Conservation (phyloP, 2,113 vertebrate species). For the Chrysochloris asiatica region DNA sequence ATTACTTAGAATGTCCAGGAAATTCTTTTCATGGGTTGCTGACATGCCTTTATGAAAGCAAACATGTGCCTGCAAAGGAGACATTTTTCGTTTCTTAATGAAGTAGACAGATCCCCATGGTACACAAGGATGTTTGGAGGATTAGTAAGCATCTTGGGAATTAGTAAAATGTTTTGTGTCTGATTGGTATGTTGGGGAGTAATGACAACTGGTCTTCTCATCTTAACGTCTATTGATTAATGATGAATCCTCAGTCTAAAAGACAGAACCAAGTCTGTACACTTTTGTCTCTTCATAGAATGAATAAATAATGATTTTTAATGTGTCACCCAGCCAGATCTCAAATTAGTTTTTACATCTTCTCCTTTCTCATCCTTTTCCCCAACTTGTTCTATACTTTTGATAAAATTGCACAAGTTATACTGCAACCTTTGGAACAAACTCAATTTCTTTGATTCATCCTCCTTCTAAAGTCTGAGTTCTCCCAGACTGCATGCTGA, state of each 20-base stretch:
- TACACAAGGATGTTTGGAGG: background rate
- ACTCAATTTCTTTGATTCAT: background rate
- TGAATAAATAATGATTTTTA: conserved; percentile 31
- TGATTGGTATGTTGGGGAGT: background rate
- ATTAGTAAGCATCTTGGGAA: conserved; percentile 18
- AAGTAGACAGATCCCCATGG: background rate
- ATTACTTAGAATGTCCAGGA: background rate
- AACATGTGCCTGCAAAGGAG: background rate
- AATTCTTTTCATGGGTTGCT: background rate
- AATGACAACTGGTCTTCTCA: background rate
- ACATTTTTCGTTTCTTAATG: conserved; percentile 28
- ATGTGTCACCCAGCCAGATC: background rate
- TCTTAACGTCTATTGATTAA: background rate
- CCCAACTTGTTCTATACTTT: background rate
- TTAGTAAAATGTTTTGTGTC: conserved; percentile 30
- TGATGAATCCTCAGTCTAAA: background rate
- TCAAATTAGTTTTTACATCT: background rate
- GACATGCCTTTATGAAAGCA: background rate
- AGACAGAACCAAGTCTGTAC: background rate
- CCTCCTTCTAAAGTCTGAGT: background rate
- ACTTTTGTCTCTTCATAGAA: background rate
- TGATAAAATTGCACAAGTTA: background rate
- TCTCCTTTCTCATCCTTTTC: background rate
- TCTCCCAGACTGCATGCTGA: background rate
- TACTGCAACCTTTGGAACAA: background rate